phyloP scores from a whole-genome alignment of 1,140 invertebrate genomes.

The Apis florea region DNA sequence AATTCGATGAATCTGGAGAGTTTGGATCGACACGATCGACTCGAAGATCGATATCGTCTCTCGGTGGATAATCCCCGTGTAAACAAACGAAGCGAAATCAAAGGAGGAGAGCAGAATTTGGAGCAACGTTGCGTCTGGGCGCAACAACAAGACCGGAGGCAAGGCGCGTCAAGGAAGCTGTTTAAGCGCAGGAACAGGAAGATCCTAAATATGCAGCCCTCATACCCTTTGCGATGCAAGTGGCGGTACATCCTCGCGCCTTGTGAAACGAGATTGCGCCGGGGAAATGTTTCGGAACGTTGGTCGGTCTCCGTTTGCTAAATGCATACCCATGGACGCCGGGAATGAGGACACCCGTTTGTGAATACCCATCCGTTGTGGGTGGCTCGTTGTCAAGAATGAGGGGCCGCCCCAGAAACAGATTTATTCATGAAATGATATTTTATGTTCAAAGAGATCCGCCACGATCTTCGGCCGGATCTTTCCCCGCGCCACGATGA shows the following conservation, averaged over 20 bases:
- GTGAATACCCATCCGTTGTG: conserved; percentile 15
- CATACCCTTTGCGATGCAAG: conserved; percentile 27
- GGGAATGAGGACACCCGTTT: conserved; percentile 38
- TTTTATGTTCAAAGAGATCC: conserved; percentile 17
- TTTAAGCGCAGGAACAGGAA: conserved; percentile 56
- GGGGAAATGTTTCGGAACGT: conserved; percentile 39
- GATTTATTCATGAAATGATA: conserved; percentile 36
- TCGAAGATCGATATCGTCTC: not conserved
- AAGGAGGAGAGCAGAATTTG: conserved; percentile 38
- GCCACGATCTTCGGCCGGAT: not conserved
- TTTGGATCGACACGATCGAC: too few relatives aligned
- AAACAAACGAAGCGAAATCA: conserved; percentile 36
- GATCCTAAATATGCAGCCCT: conserved; percentile 55
- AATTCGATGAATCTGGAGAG: too few relatives aligned
- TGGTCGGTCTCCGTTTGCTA: conserved; percentile 31
- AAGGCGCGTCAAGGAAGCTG: conserved; percentile 35
- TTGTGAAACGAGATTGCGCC: conserved; percentile 45
- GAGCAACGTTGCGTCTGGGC: not conserved
- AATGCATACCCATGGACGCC: conserved; percentile 31
- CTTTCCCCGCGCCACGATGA: not conserved
- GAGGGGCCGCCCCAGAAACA: not conserved
- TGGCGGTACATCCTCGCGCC: conserved; percentile 20
- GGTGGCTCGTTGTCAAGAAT: conserved; percentile 12
- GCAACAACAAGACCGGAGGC: conserved; percentile 25
- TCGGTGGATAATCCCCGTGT: not conserved